phyloP scores from a whole-genome alignment of 2,113 vertebrate genomes.

The Stegastes partitus region DNA sequence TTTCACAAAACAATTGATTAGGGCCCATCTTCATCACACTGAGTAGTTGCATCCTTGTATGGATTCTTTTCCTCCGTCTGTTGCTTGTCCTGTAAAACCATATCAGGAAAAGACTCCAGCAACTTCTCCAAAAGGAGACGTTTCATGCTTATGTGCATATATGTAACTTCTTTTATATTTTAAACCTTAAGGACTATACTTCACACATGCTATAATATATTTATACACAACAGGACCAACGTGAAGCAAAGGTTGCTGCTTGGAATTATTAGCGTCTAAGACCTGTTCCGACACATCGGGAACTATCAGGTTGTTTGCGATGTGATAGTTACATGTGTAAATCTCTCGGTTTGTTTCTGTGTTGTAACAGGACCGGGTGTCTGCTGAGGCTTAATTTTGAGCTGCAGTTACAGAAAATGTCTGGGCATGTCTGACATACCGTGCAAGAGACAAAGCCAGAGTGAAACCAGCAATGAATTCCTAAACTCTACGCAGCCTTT shows the following conservation, averaged over 20 bases:
- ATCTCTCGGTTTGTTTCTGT: conserved; percentile 24
- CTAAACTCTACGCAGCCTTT: conserved; percentile 18
- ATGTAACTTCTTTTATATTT: too few relatives aligned
- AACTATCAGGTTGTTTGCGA: conserved; percentile 10
- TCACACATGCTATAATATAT: too few relatives aligned
- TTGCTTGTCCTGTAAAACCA: too few relatives aligned
- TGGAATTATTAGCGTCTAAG: not conserved
- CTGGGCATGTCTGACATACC: conserved; percentile 52
- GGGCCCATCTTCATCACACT: too few relatives aligned
- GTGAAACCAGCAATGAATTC: conserved; percentile 22
- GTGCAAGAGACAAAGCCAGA: not conserved
- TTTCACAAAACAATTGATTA: too few relatives aligned
- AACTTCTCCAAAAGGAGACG: too few relatives aligned
- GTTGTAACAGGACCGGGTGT: conserved; percentile 32
- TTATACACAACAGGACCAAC: too few relatives aligned
- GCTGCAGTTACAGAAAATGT: conserved; percentile 37
- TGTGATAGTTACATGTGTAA: conserved; percentile 13
- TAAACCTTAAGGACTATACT: too few relatives aligned
- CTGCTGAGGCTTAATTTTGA: conserved; percentile 20
- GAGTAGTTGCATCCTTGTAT: too few relatives aligned
- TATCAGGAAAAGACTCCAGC: too few relatives aligned
- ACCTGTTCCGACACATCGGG: conserved; percentile 21
- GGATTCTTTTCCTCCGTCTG: too few relatives aligned
- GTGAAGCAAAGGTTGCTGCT: not conserved
- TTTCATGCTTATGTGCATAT: too few relatives aligned